Conservation (phyloP, 2,888 invertebrate species). For the Adineta ricciae region DNA sequence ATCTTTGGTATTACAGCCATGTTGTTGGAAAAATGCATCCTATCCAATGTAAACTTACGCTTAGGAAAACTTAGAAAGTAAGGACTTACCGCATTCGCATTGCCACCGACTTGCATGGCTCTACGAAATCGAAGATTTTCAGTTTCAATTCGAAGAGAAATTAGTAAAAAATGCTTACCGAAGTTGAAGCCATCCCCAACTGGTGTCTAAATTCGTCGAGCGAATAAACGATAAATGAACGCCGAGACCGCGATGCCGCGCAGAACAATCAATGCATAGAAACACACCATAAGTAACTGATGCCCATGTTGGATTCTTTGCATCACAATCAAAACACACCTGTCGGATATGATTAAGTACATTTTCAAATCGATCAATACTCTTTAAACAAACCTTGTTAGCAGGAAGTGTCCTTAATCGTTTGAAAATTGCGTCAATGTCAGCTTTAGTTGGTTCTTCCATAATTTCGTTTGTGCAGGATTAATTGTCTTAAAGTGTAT, state of each 20-base stretch:
- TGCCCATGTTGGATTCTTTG: slow-evolving; percentile 97
- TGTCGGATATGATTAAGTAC: background rate
- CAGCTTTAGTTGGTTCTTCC: slow-evolving; percentile 33
- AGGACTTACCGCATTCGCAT: slow-evolving; percentile 74
- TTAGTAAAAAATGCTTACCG: slow-evolving; percentile 36
- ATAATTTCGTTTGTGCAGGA: background rate
- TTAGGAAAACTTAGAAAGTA: background rate
- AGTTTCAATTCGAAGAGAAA: too few species aligned
- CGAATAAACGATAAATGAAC: slow-evolving; percentile 93
- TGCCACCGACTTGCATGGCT: slow-evolving; percentile 96
- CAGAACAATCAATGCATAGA: slow-evolving; percentile 97
- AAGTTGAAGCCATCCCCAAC: slow-evolving; percentile 95
- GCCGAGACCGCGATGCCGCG: slow-evolving; percentile 85
- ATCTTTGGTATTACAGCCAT: slow-evolving; percentile 80
- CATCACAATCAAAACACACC: slow-evolving; percentile 86
- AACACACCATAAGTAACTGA: slow-evolving; percentile 97
- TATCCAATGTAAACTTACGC: slow-evolving; percentile 43
- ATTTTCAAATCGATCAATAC: background rate
- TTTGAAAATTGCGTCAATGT: slow-evolving; percentile 33
- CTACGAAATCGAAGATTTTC: background rate
- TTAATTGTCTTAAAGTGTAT: background rate
- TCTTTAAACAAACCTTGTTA: background rate
- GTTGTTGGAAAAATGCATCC: slow-evolving; percentile 83
- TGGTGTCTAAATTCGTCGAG: slow-evolving; percentile 93
- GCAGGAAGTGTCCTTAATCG: slow-evolving; percentile 23